Evolutionary conservation across 2,113 vertebrate species (phyloP), one percentile per base, ranked within the genome.

Genomic region (Oncorhynchus mykiss): DNA sequence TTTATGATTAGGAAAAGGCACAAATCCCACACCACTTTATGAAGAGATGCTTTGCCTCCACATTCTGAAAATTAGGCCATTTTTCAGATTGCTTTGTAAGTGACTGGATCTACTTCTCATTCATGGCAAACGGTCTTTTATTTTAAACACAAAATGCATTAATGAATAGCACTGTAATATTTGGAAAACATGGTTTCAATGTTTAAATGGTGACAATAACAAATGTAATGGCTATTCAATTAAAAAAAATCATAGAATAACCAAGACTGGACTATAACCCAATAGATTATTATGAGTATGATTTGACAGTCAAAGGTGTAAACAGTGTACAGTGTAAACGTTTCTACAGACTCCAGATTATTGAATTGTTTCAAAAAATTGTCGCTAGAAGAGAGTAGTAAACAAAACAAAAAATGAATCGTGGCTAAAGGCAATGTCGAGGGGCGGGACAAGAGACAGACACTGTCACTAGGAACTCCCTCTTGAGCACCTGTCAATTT

Each of bases 21-120:
- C 39, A 45, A 45, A 12, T 45, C 39, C 39, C 39, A 45, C 39
- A 45, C 9, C 9, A 45, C 39, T 45, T 45, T 45, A 45, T 45
- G 39, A 12, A 45, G 9, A 45, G 39, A 45, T 45, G 39, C 29
- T 67, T 67, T 34, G 29, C 25, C 16, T 31, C 14, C 57, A 60
- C 18, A 8, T 5, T 4, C 39, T 3, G 2, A 45, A 45, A 45
- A 45, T 45, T 2, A 11, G 8, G 59, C 16, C 70, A 71, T 48
- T 51, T 76, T 13, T 73, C 54, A 80, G 73, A 25, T 79, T 18
- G 66, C 22, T 7, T 34, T 79, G 73, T 77, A 80, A 80, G 45
- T 73, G 69, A 67, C 89, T 83, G 88, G 87, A 62, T 83, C 91
- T 88, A 90, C 88, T 89, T 92, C 85, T 88, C 89, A 90, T 91